Conservation (phyloP, 1,140 invertebrate genomes). For the Nasonia vitripennis region DNA sequence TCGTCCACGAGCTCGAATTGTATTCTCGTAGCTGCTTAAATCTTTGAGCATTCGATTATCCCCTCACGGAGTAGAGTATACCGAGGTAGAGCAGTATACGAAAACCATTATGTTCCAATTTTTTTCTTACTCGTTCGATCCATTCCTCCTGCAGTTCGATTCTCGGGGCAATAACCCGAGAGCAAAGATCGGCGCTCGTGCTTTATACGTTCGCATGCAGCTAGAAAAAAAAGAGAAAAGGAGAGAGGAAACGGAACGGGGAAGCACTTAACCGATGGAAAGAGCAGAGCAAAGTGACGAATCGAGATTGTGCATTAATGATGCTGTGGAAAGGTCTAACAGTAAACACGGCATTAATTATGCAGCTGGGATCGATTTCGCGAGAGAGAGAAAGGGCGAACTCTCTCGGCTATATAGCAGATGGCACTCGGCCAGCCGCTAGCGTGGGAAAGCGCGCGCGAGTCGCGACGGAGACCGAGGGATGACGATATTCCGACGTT, state of each 20-base stretch:
- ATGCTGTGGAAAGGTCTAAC: constrained; percentile 15
- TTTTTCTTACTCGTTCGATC: no score
- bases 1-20: no score
- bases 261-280: not conserved
- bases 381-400: not conserved
- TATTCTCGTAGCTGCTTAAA: no score
- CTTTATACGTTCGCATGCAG: not conserved
- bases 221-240: not conserved
- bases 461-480: not conserved
- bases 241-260: not conserved
- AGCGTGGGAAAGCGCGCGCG: not conserved
- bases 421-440: constrained; percentile 13
- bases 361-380: constrained; percentile 26
- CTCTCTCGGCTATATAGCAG: not conserved
- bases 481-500: not conserved
- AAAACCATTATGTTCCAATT: no score
- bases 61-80: no score
- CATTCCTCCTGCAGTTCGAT: no score
- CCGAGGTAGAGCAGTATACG: no score
- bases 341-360: constrained; percentile 31
- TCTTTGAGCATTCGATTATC: no score
- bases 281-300: not conserved
- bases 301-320: constrained; percentile 27
- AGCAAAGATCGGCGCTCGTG: not conserved
- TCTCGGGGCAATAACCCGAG: not conserved